phyloP scores from a whole-genome alignment of 1,140 invertebrate genomes.

The Arctopsyche grandis region DNA sequence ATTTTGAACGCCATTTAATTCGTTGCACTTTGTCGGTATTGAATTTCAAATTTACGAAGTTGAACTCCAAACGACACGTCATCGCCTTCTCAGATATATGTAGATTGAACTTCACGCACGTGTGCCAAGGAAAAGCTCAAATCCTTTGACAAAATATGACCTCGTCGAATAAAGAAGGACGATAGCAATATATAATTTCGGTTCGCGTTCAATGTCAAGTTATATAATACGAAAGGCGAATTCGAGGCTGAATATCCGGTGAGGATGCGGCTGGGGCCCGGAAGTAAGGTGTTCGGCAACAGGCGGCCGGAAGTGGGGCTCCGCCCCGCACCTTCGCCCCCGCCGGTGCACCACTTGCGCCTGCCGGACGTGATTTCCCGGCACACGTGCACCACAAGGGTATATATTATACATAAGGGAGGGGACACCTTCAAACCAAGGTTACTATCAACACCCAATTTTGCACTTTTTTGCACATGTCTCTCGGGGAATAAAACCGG shows the following conservation, averaged over 20 bases:
- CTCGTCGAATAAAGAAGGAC: no score
- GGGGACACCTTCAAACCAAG: not conserved
- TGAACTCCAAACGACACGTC: no score
- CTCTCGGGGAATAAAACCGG: not conserved
- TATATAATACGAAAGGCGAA: conserved; percentile 22
- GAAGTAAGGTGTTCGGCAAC: conserved; percentile 42
- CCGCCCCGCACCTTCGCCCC: conserved; percentile 14
- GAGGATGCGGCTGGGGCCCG: conserved; percentile 20
- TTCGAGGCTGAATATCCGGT: conserved; percentile 10
- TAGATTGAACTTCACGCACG: no score
- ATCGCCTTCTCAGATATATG: no score
- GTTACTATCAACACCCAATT: not conserved
- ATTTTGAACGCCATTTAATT: no score
- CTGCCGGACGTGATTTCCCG: conserved; percentile 30
- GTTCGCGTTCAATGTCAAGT: not conserved
- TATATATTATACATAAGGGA: not conserved
- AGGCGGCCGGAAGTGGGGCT: conserved; percentile 39
- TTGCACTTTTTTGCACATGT: not conserved
- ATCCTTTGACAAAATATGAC: not conserved
- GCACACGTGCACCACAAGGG: conserved; percentile 21
- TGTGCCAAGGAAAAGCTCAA: not conserved
- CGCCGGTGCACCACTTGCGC: conserved; percentile 27
- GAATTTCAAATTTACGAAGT: no score
- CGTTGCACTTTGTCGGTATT: no score
- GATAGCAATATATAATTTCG: not conserved